Evolutionary conservation across 2,113 vertebrate genomes (phyloP).

Genomic region (Calyptommatus sinebrachiatus): DNA sequence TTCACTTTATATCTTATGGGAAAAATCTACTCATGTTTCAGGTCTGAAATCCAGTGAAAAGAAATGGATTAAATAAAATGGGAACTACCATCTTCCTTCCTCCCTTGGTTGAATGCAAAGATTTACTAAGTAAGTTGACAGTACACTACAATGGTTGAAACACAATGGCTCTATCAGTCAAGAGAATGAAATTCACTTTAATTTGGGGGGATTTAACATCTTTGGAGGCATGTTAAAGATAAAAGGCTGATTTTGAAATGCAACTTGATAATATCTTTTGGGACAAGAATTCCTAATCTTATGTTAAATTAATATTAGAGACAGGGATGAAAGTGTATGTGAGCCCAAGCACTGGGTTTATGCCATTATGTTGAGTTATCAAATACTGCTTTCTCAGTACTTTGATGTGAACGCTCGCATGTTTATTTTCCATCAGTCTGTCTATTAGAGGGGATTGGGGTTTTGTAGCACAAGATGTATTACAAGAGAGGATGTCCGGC

Average conservation of each 20-base stretch:
- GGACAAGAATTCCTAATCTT: not conserved
- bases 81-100: not conserved
- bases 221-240: not conserved
- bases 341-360: too few relatives aligned
- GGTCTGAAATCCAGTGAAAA: not conserved
- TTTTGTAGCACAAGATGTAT: conserved; percentile 4
- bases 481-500: not conserved
- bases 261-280: not conserved
- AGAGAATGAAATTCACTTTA: not conserved
- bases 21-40: not conserved
- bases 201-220: not conserved
- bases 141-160: too few relatives aligned
- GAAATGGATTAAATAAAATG: not conserved
- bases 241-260: not conserved
- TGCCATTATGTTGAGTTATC: too few relatives aligned
- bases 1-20: not conserved
- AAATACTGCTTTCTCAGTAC: not conserved
- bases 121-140: not conserved
- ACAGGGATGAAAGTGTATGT: not conserved
- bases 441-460: not conserved
- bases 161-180: too few relatives aligned
- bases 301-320: not conserved
- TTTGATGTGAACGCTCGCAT: not conserved
- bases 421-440: conserved; percentile 9
- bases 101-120: not conserved